These are phyloP conservation scores for Trachymyrmex cornetzi DNA, from an alignment of 1,140 invertebrate species.

Conservation along the genomic window DNA sequence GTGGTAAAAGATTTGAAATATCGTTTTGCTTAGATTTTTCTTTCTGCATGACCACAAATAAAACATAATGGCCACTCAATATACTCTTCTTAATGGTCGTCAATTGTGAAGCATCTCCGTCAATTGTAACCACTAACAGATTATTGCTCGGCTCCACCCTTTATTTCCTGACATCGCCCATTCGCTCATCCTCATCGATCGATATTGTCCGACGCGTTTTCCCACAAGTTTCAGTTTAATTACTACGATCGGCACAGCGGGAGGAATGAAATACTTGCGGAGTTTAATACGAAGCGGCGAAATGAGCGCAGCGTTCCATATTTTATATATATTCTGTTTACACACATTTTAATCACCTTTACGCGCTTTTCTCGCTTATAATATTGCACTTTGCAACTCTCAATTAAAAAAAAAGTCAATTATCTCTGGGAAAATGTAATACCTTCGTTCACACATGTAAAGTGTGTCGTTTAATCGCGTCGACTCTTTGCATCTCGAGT, in stretches of 20 bases:
- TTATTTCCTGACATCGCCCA: conserved; percentile 34
- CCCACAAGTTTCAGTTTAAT: conserved; percentile 37
- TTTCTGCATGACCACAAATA: conserved; percentile 12
- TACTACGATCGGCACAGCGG: conserved; percentile 6
- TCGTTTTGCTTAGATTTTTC: conserved; percentile 3
- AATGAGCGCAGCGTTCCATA: not conserved
- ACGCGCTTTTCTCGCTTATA: not conserved
- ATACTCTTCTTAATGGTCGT: conserved; percentile 44
- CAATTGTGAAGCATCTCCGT: conserved; percentile 48
- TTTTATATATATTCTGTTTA: not conserved
- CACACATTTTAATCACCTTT: not conserved
- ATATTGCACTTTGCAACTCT: not conserved
- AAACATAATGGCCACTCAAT: conserved; percentile 14
- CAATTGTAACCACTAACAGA: conserved; percentile 45
- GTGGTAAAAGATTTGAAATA: not conserved
- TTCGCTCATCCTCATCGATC: conserved; percentile 26
- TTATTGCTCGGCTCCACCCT: conserved; percentile 32
- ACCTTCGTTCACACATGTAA: not conserved
- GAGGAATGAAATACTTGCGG: not conserved
- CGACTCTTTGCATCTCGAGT: conserved; percentile 6
- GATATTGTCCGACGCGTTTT: conserved; percentile 25
- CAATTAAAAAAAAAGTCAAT: not conserved
- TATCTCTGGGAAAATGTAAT: conserved; percentile 12
- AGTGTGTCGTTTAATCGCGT: conserved; percentile 7
- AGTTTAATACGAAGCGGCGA: conserved; percentile 6